These are phyloP conservation scores for Epiblema foenella DNA, from an alignment of 2,888 invertebrate genomes.

Conservation along the genomic window DNA sequence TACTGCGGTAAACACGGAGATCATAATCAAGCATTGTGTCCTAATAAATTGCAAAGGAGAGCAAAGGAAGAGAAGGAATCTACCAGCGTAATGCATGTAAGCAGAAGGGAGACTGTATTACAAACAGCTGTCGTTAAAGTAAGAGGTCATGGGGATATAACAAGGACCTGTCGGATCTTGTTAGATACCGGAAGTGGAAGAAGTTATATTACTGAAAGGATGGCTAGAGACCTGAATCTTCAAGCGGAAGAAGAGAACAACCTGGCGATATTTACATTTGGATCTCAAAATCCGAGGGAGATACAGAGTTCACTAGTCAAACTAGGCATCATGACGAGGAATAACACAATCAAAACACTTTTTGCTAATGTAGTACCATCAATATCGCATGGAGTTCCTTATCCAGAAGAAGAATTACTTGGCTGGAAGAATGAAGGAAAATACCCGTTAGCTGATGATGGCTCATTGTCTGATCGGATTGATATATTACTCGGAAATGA, in stretches of 20 bases:
- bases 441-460: slow-evolving; percentile 46
- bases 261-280: not conserved
- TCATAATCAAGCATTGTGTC: not conserved
- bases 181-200: not conserved
- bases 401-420: not conserved
- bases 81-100: not conserved
- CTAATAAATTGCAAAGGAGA: not conserved
- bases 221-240: not conserved
- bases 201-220: not conserved
- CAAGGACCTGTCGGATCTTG: not conserved
- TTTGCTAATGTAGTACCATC: not conserved
- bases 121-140: not conserved
- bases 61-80: not conserved
- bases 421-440: not conserved
- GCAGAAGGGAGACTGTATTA: not conserved
- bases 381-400: not conserved
- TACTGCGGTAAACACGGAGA: not conserved
- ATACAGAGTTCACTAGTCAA: not conserved
- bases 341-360: not conserved
- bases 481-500: slow-evolving; percentile 48
- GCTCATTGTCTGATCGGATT: slow-evolving; percentile 35
- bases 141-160: not conserved
- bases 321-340: not conserved
- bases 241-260: not conserved
- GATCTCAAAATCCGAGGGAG: not conserved